A percentile compares a stretch with the other conserved stretches of the same genome.
phyloP scores from a whole-genome alignment of 2,113 vertebrate genomes.

The Irena cyanogastra region DNA sequence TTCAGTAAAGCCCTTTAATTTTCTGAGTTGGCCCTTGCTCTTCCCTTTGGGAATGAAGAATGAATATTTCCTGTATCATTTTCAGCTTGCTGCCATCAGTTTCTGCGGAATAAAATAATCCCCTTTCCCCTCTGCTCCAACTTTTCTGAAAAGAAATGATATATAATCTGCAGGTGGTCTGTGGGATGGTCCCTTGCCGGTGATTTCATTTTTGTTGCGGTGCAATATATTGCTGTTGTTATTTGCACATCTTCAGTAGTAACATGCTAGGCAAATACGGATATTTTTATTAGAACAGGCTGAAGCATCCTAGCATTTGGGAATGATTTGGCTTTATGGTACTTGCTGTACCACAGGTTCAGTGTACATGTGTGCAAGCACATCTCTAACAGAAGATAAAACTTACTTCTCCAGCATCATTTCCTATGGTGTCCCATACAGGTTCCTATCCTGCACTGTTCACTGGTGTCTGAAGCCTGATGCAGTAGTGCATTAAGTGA shows the following conservation, averaged over 20 bases:
- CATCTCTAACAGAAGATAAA: neutral
- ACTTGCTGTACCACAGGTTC: neutral
- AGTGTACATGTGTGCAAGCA: neutral
- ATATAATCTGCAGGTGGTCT: slow-evolving; percentile 50
- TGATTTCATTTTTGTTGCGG: neutral
- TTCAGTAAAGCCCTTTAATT: neutral
- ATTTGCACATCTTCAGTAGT: slow-evolving; percentile 48
- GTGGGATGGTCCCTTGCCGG: neutral
- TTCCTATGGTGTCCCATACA: neutral
- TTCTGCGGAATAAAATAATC: slow-evolving; percentile 24
- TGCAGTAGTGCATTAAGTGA: neutral
- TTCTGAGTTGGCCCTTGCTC: neutral
- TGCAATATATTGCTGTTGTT: neutral
- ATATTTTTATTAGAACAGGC: slow-evolving; percentile 4
- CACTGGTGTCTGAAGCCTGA: neutral
- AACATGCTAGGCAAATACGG: neutral
- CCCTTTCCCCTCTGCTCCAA: neutral
- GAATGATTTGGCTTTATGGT: neutral
- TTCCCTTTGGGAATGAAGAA: neutral
- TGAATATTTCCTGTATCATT: neutral
- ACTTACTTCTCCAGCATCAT: accelerated
- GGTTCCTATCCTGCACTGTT: neutral
- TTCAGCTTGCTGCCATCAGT: slow-evolving; percentile 22
- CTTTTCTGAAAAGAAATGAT: slow-evolving; percentile 20
- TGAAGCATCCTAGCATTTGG: slow-evolving; percentile 13